Base-by-base conservation (phyloP, 2,113 vertebrate species). In the Acrocephalus kingi region DNA sequence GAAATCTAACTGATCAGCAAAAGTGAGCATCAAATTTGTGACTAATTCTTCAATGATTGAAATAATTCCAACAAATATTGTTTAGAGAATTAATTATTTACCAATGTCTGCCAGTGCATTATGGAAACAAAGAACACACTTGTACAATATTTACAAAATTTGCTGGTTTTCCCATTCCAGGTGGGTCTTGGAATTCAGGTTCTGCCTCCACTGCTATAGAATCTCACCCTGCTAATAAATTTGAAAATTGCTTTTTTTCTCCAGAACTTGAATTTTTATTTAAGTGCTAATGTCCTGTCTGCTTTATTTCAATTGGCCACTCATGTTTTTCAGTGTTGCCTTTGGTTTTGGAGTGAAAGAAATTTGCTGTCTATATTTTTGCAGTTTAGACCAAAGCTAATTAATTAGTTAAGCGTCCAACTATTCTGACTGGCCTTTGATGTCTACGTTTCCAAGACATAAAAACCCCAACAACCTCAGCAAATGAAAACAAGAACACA, bases 121-220 rank as follows among this genome's bases (percentile, higher is more conserved):
- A 41, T 84, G 72, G 92, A 91, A 86, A 33, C 59, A 55, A 67
- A 88, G 62, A 94, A 61, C 24, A 62, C 37, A 20, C 19, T 84
- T 39, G n/a, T 77, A 80, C 22, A 77, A 21, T 85, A 93, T 92
- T 91, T 90, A 93, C 30, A 84, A 62, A 97, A 95, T 77, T 68
- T 82, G 31, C 48, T 80, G n/a, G 0, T 89, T 92, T 84, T 72
- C 91, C 73, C 69, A 92, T 95, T 97, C 80, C 84, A 68, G 31
- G 33, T 92, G 59, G 95, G 77, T 95, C 97, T 97, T 94, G 73
- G 76, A 97, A 98, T 95, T 91, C 96, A 55, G 19, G 46, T 86
- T 94, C 80, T 90, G 43, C 78, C 83, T 93, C 51, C 31, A 80
- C 75, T 78, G 72, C 33, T 21, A 10, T 10, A 82, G 39, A 18